These are phyloP conservation scores for Psammodynastes pulverulentus DNA, from an alignment of 2,113 vertebrate species.

Conservation along the genomic window DNA sequence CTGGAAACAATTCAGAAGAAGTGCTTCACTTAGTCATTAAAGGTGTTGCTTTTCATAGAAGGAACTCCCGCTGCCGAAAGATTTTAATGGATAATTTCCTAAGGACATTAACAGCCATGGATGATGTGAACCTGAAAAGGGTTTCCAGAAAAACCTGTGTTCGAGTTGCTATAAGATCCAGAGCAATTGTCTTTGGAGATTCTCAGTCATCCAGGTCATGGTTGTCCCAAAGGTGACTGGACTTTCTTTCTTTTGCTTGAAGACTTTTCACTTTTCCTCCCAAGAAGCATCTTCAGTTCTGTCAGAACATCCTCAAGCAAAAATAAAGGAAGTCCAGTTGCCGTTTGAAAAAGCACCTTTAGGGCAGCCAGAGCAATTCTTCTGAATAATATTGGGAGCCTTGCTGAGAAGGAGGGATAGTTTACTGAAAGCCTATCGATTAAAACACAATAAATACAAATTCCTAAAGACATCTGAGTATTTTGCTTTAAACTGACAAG, in stretches of 20 bases:
- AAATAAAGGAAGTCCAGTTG: background rate
- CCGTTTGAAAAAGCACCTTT: background rate
- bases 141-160: background rate
- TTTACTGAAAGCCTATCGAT: background rate
- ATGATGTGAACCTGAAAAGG: background rate
- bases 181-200: background rate
- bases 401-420: background rate
- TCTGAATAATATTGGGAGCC: background rate
- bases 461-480: background rate
- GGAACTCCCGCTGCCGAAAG: background rate
- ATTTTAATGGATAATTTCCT: background rate
- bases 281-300: background rate
- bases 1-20: background rate
- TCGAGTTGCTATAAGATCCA: background rate
- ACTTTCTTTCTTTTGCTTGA: background rate
- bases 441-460: background rate
- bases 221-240: background rate
- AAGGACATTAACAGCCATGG: background rate
- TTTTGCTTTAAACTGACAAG: background rate
- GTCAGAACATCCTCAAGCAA: background rate
- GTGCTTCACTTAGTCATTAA: background rate
- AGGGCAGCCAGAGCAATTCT: background rate
- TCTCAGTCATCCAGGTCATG: background rate
- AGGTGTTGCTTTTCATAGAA: background rate
- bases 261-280: background rate